A percentile compares a stretch with the other conserved stretches of the same genome.
Conservation (phyloP, 2,888 invertebrate genomes). For the Eledone cirrhosa region DNA sequence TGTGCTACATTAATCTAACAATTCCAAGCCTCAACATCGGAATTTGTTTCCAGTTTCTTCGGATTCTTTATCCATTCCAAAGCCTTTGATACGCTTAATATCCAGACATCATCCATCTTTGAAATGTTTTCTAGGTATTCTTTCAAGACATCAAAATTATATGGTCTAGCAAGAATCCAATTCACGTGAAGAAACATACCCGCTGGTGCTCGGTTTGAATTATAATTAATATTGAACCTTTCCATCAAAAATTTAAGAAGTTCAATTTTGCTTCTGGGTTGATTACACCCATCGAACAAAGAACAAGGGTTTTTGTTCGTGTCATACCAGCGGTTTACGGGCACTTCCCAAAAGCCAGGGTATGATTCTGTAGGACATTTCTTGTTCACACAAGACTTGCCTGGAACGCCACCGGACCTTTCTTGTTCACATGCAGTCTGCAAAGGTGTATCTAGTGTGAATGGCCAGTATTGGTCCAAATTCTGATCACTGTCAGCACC, state of each 20-base stretch:
- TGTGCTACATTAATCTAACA: not conserved
- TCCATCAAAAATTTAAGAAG: slow-evolving; percentile 70
- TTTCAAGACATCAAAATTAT: slow-evolving; percentile 48
- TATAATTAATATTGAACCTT: slow-evolving; percentile 77
- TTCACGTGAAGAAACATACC: slow-evolving; percentile 83
- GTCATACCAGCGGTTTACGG: slow-evolving; percentile 67
- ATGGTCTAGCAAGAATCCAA: slow-evolving; percentile 80
- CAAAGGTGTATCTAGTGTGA: slow-evolving; percentile 79
- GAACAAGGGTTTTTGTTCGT: slow-evolving; percentile 37
- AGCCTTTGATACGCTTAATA: slow-evolving; percentile 35
- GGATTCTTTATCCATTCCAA: slow-evolving; percentile 39
- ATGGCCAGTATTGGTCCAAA: slow-evolving; percentile 92
- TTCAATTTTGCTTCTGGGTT: not conserved
- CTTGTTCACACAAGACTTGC: not conserved
- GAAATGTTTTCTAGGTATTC: slow-evolving; percentile 35
- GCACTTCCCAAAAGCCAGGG: slow-evolving; percentile 74
- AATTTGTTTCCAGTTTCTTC: slow-evolving; percentile 21
- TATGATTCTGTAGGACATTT: slow-evolving; percentile 34
- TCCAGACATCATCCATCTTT: slow-evolving; percentile 34
- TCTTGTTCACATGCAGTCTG: no score
- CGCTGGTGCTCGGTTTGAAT: slow-evolving; percentile 76
- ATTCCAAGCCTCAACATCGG: slow-evolving; percentile 24
- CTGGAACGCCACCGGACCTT: slow-evolving; percentile 8
- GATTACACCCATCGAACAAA: slow-evolving; percentile 41
- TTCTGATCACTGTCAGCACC: slow-evolving; percentile 82